Evolutionary conservation across 2,888 invertebrate species (phyloP), one percentile per base, ranked within the genome.

Genomic region (Phasia obesa): DNA sequence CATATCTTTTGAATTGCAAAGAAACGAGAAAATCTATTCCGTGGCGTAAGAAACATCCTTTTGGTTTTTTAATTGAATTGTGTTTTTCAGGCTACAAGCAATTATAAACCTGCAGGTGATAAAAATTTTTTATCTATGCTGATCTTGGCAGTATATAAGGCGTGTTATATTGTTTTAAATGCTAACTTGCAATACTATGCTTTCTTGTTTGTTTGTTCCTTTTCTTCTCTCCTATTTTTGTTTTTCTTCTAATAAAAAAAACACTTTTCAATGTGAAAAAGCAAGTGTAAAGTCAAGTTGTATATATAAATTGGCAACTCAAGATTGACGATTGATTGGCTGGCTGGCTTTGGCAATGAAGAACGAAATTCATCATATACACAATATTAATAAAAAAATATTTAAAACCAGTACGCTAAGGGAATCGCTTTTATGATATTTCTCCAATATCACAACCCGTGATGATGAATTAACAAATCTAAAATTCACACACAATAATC

Each of bases 391-490:
- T 23, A 62, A 64, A 49, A 71, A 55, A 75, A 59, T 57, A 31
- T 47, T 42, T 73, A 79, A 67, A 79, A 83, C 83, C 83, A 83
- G 83, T 67, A 79, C 60, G 83, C 83, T 83, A 83, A 83, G 83
- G 83, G 83, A 83, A 83, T 83, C 83, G 83, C 83, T 71, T 65
- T 38, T 70, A 65, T 75, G 78, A 74, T 78, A 74, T 69, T 60
- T 67, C 25, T 53, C 11, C 25, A 62, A 67, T 67, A 53, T 49
- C 59, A 27, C 42, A 59, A 27, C 27, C 25, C 53, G 62, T 51
- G 25, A 25, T 67, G 73, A 73, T 73, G 73, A 67, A 71, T 71
- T 65, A 49, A 17, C 6, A 35, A n/a, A 64, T 4, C 0, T 6
- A 3, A 15, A 59, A 59, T 27, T 38, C 44, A 9, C 65, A 57